phyloP scores from a whole-genome alignment of 1,140 invertebrate species.

The Charaxes varanes region DNA sequence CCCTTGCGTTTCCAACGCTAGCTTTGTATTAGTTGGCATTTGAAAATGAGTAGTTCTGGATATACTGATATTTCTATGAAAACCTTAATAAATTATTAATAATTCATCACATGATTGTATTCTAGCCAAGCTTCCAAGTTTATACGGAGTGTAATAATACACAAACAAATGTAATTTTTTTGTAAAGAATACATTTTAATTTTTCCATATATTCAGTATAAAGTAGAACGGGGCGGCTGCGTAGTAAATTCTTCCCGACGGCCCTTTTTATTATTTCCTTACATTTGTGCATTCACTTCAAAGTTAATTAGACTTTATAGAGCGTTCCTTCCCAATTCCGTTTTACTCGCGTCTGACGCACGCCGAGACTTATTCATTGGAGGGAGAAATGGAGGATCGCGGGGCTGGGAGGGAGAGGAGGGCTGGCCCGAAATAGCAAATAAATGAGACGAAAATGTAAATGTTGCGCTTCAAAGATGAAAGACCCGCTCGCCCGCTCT shows the following conservation, averaged over 20 bases:
- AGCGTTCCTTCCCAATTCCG: conserved; percentile 71
- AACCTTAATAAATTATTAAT: no score
- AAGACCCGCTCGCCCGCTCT: conserved; percentile 63
- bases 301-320: conserved; percentile 73
- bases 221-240: no score
- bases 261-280: conserved; percentile 63
- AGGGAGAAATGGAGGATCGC: conserved; percentile 37
- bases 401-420: conserved; percentile 31
- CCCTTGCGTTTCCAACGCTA: no score
- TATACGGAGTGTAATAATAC: no score
- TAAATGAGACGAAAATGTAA: conserved; percentile 74
- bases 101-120: no score
- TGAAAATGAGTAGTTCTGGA: no score
- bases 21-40: no score
- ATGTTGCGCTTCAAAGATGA: conserved; percentile 72
- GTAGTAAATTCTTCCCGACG: conserved; percentile 41
- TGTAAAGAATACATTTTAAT: no score
- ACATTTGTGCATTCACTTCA: conserved; percentile 68
- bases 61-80: no score
- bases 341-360: conserved; percentile 65
- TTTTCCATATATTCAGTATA: no score
- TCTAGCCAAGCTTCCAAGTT: no score
- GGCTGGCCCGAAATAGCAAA: conserved; percentile 68
- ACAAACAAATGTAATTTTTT: no score
- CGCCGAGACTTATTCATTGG: conserved; percentile 66